These are phyloP conservation scores for Leptinotarsa peninsularis DNA, from an alignment of 2,888 invertebrate genomes.

Conservation along the genomic window DNA sequence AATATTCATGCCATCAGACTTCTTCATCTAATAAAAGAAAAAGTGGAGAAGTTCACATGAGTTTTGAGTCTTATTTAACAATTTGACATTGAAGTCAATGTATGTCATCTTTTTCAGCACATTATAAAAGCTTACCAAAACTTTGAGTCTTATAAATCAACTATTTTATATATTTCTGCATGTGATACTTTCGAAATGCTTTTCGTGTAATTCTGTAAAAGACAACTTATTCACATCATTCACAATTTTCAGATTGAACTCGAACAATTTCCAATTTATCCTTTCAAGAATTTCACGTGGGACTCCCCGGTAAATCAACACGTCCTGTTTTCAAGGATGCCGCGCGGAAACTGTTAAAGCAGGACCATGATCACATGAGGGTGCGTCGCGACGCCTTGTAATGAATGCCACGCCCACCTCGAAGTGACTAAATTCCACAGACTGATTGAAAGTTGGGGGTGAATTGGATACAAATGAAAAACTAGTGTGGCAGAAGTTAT, in stretches of 20 bases:
- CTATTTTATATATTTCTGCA: too few species aligned
- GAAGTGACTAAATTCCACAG: not conserved
- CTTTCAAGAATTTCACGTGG: not conserved
- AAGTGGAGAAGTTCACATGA: too few species aligned
- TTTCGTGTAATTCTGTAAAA: too few species aligned
- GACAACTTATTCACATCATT: not conserved
- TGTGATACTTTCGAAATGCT: too few species aligned
- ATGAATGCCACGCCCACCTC: constrained; percentile 12
- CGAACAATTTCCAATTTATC: not conserved
- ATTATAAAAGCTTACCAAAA: too few species aligned
- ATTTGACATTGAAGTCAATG: too few species aligned
- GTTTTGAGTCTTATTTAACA: too few species aligned
- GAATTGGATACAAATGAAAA: not conserved
- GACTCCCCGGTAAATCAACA: not conserved
- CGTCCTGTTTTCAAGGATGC: constrained; percentile 21
- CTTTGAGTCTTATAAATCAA: too few species aligned
- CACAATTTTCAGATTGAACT: not conserved
- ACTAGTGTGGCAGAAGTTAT: too few species aligned
- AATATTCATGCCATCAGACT: too few species aligned
- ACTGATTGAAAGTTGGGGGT: not conserved
- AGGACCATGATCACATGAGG: constrained; percentile 18
- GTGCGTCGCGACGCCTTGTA: constrained; percentile 20
- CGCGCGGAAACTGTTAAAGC: constrained; percentile 27
- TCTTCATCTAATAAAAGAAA: too few species aligned
- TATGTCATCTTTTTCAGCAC: too few species aligned